Conservation (phyloP, 2,113 vertebrate genomes). For the Ifrita kowaldi region DNA sequence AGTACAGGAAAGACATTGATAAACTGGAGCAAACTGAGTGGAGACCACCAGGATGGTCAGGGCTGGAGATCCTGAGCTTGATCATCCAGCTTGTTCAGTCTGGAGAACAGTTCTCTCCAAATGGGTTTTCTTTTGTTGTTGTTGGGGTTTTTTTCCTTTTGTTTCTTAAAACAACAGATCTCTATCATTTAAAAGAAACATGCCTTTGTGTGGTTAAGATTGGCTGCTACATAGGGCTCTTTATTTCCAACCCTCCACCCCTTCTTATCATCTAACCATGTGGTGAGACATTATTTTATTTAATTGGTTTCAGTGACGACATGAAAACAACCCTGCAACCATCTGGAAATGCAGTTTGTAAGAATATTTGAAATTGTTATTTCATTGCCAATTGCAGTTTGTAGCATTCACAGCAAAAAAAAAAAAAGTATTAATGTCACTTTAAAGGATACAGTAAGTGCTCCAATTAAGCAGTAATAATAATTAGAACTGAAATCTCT, state of each 20-base stretch:
- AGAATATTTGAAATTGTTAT: background rate
- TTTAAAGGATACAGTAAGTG: background rate
- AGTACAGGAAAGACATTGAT: background rate
- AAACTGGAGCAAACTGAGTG: background rate
- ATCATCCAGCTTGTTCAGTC: background rate
- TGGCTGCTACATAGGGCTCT: background rate
- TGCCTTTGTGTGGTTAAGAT: background rate
- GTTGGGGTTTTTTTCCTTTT: background rate
- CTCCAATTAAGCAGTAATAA: background rate
- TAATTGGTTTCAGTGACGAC: background rate
- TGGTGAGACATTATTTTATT: background rate
- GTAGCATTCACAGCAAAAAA: background rate
- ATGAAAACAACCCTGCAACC: background rate
- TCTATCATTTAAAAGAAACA: background rate
- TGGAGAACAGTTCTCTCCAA: background rate
- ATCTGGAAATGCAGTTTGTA: background rate
- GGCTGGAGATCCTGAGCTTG: background rate
- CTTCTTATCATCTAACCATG: background rate
- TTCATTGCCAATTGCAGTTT: background rate
- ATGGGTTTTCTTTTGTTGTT: background rate
- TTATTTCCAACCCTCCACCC: rapidly evolving
- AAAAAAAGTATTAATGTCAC: background rate
- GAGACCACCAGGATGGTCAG: background rate
- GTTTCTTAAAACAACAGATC: background rate
- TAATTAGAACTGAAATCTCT: background rate